Percentiles rank a stretch among this genome's conserved stretches.
phyloP scores from a whole-genome alignment of 2,888 invertebrate species.

The Pegoplata infirma region DNA sequence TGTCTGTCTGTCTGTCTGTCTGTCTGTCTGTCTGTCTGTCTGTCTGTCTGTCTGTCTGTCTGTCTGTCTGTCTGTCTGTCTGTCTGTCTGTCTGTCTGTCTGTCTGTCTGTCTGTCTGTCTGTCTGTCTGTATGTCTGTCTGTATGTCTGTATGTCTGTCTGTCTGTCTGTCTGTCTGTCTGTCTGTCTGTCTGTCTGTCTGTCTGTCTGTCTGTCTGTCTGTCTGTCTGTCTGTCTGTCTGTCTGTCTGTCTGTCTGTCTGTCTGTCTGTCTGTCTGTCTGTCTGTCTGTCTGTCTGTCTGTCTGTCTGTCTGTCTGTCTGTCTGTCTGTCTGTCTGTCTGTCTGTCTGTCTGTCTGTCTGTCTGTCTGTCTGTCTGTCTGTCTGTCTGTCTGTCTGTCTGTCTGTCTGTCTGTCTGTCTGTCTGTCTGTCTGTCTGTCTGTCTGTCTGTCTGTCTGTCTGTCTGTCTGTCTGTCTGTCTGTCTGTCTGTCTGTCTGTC shows the following conservation, averaged over 20 bases:
- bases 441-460: slow-evolving; percentile 11
- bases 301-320: slow-evolving; percentile 11
- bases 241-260: slow-evolving; percentile 15
- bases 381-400: slow-evolving; percentile 15
- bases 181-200: slow-evolving; percentile 17
- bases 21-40: slow-evolving; percentile 17
- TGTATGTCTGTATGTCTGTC: no score
- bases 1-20: slow-evolving; percentile 15
- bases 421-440: slow-evolving; percentile 15
- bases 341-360: slow-evolving; percentile 15
- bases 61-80: slow-evolving; percentile 17
- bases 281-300: slow-evolving; percentile 15
- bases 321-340: slow-evolving; percentile 15
- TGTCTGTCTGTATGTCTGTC: no score
- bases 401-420: slow-evolving; percentile 11
- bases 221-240: slow-evolving; percentile 17
- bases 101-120: slow-evolving; percentile 17
- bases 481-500: slow-evolving; percentile 11
- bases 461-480: slow-evolving; percentile 15
- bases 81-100: slow-evolving; percentile 15
- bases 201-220: slow-evolving; percentile 15
- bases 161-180: slow-evolving; percentile 15
- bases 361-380: slow-evolving; percentile 11
- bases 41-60: slow-evolving; percentile 15
- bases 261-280: slow-evolving; percentile 8